Evolutionary conservation across 2,797 vertebrate species (phyloP), one percentile per base, ranked within the genome.

Genomic region (Cryptoprocta ferox): DNA sequence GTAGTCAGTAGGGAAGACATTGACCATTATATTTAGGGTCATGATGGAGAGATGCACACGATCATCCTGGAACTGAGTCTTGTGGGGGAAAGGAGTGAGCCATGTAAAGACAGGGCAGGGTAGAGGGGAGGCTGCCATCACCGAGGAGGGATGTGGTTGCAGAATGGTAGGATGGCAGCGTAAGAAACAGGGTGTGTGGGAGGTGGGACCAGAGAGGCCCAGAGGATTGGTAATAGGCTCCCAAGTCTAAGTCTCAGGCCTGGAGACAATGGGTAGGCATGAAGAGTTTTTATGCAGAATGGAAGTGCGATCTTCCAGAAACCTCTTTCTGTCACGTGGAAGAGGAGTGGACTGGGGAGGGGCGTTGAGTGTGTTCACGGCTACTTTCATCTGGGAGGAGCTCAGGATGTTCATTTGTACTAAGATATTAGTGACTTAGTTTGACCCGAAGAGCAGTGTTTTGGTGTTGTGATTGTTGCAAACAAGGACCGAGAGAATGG

Each of bases 401-500:
- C 61, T 91, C 24, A 59, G 2, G 37, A 48, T 42, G 35, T 53
- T 93, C 28, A 37, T 66, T 81, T 94, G 30, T 63, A 84, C 32
- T 91, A 76, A 42, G 59, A 48, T 75, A 35, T 42, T 35, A 71
- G 24, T 93, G 68, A 70, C 35, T 91, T 59, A 48, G 48, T 9
- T 71, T 79, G 28, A 83, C 10, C 12, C 0, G 6, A 48, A 76
- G n/a, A 86, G 7, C 16, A 80, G 12, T 68, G 68, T 63, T 95
- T 96, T 95, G 88, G 28, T 96, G 65, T 65, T 84, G 21, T 87
- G 35, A 18, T 86, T 79, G 7, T 82, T 82, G 5, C 65, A 75
- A 89, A 59, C 59, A 37, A 96, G 30, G 32, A 70, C 21, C 16
- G 9, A 32, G 28, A 82, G 35, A 76, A 30, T 16, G 30, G 37